phyloP scores from a whole-genome alignment of 1,140 invertebrate genomes.

The Papilio polytes region DNA sequence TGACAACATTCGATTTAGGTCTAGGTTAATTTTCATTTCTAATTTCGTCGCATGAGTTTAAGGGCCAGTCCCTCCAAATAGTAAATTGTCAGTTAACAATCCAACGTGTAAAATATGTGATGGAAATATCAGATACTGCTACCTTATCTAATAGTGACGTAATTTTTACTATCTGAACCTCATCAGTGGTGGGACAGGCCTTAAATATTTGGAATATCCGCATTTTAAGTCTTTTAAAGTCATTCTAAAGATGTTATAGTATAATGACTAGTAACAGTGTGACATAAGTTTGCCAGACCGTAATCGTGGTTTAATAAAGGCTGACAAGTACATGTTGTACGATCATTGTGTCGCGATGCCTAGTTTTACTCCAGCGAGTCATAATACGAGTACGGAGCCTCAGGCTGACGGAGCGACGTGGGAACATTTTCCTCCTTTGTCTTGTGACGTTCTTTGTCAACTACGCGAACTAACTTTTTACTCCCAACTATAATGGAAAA shows the following conservation, averaged over 20 bases:
- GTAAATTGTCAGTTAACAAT: too few species aligned
- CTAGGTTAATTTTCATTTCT: neutral
- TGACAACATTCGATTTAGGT: neutral
- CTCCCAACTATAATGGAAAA: constrained; percentile 31
- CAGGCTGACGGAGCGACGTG: constrained; percentile 30
- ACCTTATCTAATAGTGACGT: too few species aligned
- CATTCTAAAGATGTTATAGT: neutral
- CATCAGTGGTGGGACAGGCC: too few species aligned
- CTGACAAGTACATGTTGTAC: neutral
- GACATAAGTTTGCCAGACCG: neutral
- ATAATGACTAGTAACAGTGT: neutral
- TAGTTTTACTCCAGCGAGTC: constrained; percentile 35
- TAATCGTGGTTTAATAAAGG: constrained; percentile 15
- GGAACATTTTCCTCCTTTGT: constrained; percentile 37
- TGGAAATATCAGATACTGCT: too few species aligned
- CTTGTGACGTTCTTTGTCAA: constrained; percentile 36
- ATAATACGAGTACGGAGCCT: constrained; percentile 3
- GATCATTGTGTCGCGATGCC: constrained; percentile 28
- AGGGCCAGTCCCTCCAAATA: too few species aligned
- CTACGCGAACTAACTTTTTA: constrained; percentile 30
- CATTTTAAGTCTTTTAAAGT: too few species aligned
- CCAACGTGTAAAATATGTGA: too few species aligned
- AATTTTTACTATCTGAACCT: too few species aligned
- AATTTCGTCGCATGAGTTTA: too few species aligned
- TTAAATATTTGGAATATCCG: too few species aligned